Base-by-base conservation (phyloP, 30 jellyfish, hydroid and myxozoan species). In the Cassiopea andromeda region DNA sequence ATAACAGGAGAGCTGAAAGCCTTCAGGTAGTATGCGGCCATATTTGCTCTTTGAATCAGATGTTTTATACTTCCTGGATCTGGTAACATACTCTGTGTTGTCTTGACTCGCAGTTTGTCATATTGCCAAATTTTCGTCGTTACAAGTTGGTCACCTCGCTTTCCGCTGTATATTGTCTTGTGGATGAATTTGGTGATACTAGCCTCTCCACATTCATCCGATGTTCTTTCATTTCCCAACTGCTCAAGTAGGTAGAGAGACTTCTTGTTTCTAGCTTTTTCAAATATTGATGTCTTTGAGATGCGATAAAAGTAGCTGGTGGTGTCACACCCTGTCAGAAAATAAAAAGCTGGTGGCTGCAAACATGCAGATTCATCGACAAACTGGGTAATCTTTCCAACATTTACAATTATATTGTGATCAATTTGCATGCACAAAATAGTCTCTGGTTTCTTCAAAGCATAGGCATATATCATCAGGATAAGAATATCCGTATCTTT, bases 351-450 rank as follows among this genome's bases (percentile, higher is more conserved):
- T 82, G 82, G 90, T 49, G 64, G 82, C 81, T 82, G 90, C 81
- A 82, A 45, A 82, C 90, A 82, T 82, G 81, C 48, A 17, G 90
- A 82, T 69, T 15, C 90, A 69, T 69, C 82, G 82, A 69, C 83
- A 69, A 58, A 61, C 46, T 82, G 90, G 82, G 60, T 68, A 66
- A 82, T 82, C 81, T 69, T 82, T 58, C 73, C 90, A 61, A 82
- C 81, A 82, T 82, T 61, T 13, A 82, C 82, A 61, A 58, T 60
- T 69, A 60, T 59, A 82, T 69, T 82, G 61, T 82, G 90, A 69
- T 82, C 82, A 82, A 82, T 82, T 82, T 82, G 90, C 90, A 82
- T 61, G 69, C 90, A 82, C 90, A 82, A 82, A 67, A 82, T 82
- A 27, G 90, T 82, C 69, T 82, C 90, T 46, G 66, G 90, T 64